Conservation (phyloP, 2,888 invertebrate species). For the Drosophila paramelanica region DNA sequence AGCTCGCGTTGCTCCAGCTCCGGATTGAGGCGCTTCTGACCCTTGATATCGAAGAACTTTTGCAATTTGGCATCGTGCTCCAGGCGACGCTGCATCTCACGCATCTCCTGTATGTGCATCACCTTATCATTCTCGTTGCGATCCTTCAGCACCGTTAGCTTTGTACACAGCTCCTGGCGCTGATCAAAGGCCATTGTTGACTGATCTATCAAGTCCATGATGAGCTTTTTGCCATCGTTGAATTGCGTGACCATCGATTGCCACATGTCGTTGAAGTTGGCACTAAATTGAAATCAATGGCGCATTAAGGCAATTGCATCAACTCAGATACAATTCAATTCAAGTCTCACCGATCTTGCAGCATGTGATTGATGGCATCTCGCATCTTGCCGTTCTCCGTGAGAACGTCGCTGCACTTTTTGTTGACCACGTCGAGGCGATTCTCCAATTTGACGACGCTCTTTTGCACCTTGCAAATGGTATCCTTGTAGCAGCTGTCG, state of each 20-base stretch:
- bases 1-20: constrained; percentile 91
- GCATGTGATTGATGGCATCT: constrained; percentile 91
- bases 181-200: constrained; percentile 95
- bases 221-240: constrained; percentile 91
- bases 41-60: constrained; percentile 93
- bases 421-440: constrained; percentile 90
- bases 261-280: constrained; percentile 93
- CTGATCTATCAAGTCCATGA: constrained; percentile 94
- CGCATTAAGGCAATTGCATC: too few species aligned
- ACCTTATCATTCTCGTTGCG: constrained; percentile 90
- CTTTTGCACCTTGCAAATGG: constrained; percentile 84
- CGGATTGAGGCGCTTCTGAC: constrained; percentile 91
- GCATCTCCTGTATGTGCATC: constrained; percentile 91
- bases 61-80: constrained; percentile 94
- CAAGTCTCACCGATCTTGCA: constrained; percentile 89
- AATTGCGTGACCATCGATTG: constrained; percentile 91
- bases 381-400: constrained; percentile 90
- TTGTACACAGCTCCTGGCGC: constrained; percentile 92
- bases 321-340: not conserved
- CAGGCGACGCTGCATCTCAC: constrained; percentile 93
- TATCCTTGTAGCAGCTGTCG: constrained; percentile 85
- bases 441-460: constrained; percentile 89
- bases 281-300: constrained; percentile 84
- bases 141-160: constrained; percentile 92
- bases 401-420: constrained; percentile 90